phyloP scores from a whole-genome alignment of 1,140 invertebrate species.

The Hestina assimilis region DNA sequence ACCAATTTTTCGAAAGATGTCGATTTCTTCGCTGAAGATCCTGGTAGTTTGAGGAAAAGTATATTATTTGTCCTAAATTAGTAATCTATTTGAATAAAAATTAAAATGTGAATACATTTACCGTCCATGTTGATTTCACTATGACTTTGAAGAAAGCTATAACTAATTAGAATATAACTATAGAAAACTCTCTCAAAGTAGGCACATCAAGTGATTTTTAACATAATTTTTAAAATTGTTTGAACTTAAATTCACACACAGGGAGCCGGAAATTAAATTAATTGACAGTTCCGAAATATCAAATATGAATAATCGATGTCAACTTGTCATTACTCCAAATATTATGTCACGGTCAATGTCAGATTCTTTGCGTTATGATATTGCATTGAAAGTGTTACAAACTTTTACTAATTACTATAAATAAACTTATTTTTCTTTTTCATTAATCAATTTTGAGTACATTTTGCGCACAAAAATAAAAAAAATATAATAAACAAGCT shows the following conservation, averaged over 20 bases:
- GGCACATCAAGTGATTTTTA: not conserved
- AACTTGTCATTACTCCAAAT: constrained; percentile 6
- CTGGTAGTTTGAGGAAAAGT: constrained; percentile 34
- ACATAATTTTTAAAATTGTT: constrained; percentile 13
- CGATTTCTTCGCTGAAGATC: constrained; percentile 55
- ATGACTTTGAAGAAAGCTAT: not conserved
- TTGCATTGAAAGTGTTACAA: not conserved
- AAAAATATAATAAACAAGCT: not conserved
- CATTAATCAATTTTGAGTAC: not conserved
- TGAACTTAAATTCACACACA: constrained; percentile 9
- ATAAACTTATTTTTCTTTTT: not conserved
- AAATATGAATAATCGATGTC: constrained; percentile 21
- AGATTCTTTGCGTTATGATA: constrained; percentile 4
- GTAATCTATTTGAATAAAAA: constrained; percentile 10
- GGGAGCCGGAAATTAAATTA: constrained; percentile 1
- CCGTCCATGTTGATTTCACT: constrained; percentile 32
- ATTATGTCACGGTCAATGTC: constrained; percentile 21
- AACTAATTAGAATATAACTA: not conserved
- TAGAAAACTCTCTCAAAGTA: not conserved
- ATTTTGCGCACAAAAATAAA: too few species aligned
- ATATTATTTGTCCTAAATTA: constrained; percentile 12
- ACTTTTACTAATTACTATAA: not conserved
- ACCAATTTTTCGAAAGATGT: constrained; percentile 59
- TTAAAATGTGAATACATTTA: constrained; percentile 23
- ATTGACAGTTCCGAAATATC: constrained; percentile 7